Conservation (phyloP, 2,113 vertebrate species). For the Mirounga angustirostris region DNA sequence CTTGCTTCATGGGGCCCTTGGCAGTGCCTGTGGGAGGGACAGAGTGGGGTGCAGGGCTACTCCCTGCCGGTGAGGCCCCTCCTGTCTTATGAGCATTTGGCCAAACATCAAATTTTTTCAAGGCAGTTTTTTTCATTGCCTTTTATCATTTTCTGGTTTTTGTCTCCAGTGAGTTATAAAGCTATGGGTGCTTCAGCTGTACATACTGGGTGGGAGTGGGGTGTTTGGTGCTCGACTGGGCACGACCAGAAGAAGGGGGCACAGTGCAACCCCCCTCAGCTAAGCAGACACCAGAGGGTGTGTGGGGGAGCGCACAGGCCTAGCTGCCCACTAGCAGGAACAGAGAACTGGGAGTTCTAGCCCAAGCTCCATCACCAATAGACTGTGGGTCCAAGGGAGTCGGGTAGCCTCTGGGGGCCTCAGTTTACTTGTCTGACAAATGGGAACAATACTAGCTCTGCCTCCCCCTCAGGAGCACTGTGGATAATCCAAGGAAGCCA, state of each 20-base stretch:
- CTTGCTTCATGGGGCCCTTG: neutral
- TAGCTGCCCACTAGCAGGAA: neutral
- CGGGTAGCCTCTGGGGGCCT: neutral
- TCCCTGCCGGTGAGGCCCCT: neutral
- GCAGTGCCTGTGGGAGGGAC: neutral
- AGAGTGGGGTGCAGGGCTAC: neutral
- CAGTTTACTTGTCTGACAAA: neutral
- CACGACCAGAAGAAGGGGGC: neutral
- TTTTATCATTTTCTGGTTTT: conserved; percentile 56
- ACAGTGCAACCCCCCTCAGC: neutral
- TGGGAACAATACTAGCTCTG: neutral
- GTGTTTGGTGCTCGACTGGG: neutral
- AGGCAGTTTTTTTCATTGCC: neutral
- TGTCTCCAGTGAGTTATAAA: neutral
- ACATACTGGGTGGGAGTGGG: neutral
- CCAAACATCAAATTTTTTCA: neutral
- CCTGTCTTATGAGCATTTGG: neutral
- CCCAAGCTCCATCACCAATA: neutral
- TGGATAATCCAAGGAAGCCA: neutral
- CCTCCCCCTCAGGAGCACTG: neutral
- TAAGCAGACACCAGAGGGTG: neutral
- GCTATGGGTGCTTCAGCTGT: neutral
- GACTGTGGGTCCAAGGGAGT: neutral
- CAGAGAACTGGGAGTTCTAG: neutral
- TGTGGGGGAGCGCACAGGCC: neutral